Evolutionary conservation across 2,888 invertebrate species (phyloP).

Genomic region (Bimastos eiseni): DNA sequence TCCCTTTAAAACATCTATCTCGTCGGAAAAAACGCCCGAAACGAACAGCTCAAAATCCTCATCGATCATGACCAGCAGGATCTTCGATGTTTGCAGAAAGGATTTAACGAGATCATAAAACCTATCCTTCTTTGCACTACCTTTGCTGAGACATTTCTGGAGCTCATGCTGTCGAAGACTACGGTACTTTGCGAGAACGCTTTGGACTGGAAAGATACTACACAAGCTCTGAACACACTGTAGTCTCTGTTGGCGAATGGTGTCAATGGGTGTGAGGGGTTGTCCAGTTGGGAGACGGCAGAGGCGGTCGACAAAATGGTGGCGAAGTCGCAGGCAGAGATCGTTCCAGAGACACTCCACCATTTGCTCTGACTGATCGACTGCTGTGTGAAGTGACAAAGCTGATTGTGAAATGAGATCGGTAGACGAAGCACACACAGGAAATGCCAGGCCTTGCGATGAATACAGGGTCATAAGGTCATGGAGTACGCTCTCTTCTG

Average conservation of each 20-base stretch:
- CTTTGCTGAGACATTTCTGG: background rate
- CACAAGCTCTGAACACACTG: background rate
- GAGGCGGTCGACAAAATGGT: background rate
- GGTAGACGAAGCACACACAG: slow-evolving; percentile 8
- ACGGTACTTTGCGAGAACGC: slow-evolving; percentile 1
- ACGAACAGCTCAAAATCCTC: slow-evolving; percentile 9
- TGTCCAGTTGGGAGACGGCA: background rate
- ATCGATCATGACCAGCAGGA: background rate
- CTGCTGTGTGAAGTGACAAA: background rate
- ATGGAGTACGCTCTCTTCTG: slow-evolving; percentile 8
- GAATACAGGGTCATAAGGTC: slow-evolving; percentile 20
- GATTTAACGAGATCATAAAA: background rate
- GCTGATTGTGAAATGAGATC: background rate
- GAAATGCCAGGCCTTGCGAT: slow-evolving; percentile 19
- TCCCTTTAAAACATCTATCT: background rate
- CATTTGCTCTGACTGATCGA: slow-evolving; percentile 3
- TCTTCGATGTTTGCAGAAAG: background rate
- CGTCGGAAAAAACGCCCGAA: background rate
- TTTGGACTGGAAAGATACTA: background rate
- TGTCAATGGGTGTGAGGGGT: background rate
- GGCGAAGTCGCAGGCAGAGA: slow-evolving; percentile 22
- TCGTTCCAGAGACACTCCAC: slow-evolving; percentile 21
- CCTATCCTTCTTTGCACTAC: background rate
- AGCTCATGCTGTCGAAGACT: background rate
- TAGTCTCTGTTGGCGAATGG: background rate